Percentiles rank a stretch among this genome's conserved stretches.
phyloP scores from a whole-genome alignment of 2,888 invertebrate species.

The Callinectes sapidus region DNA sequence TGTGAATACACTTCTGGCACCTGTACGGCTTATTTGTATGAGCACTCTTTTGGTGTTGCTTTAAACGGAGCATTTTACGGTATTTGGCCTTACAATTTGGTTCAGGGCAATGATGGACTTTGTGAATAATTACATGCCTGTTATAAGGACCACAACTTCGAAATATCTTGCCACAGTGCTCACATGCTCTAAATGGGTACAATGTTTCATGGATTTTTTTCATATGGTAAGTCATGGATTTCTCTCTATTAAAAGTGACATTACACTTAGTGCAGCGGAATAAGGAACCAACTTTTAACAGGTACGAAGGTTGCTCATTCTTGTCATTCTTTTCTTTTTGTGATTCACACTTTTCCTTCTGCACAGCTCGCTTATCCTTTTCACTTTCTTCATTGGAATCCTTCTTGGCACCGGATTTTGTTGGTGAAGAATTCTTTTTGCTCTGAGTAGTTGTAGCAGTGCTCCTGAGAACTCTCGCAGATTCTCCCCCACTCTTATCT shows the following conservation, averaged over 20 bases:
- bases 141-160: slow-evolving; percentile 71
- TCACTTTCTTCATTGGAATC: background rate
- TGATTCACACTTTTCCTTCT: slow-evolving; percentile 49
- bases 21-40: slow-evolving; percentile 65
- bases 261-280: slow-evolving; percentile 69
- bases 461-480: slow-evolving; percentile 47
- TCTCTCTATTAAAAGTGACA: slow-evolving; percentile 70
- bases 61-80: slow-evolving; percentile 64
- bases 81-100: slow-evolving; percentile 70
- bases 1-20: slow-evolving; percentile 61
- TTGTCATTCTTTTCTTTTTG: slow-evolving; percentile 31
- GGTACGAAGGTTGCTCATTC: slow-evolving; percentile 61
- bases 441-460: background rate
- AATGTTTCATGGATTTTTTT: slow-evolving; percentile 72
- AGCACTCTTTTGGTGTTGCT: slow-evolving; percentile 71
- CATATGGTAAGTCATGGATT: slow-evolving; percentile 70
- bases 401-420: background rate
- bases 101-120: slow-evolving; percentile 67
- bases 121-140: slow-evolving; percentile 64
- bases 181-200: slow-evolving; percentile 71
- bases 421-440: background rate
- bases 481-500: slow-evolving; percentile 13
- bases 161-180: slow-evolving; percentile 69
- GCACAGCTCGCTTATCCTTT: slow-evolving; percentile 30
- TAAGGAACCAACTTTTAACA: slow-evolving; percentile 60